Base-by-base conservation (phyloP, 1,140 invertebrate genomes). In the Ganaspis sp. region DNA sequence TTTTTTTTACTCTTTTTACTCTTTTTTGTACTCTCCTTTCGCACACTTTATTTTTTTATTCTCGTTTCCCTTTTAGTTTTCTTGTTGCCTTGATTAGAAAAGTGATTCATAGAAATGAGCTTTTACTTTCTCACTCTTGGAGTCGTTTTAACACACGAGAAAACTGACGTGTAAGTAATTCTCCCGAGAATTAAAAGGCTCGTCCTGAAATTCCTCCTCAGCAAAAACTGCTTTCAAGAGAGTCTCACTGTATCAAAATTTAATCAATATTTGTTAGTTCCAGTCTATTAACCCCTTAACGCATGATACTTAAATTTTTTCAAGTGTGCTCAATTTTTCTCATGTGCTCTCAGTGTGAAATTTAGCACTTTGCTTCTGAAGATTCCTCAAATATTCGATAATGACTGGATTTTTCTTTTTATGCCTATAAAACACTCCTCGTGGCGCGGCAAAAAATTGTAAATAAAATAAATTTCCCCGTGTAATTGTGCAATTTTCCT, bases 311-410 rank as follows among this genome's bases (percentile, higher is more conserved):
- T 49, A 49, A 49, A 17, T 49, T 49, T 49, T 49, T 15, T 49
- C 45, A 49, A 49, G 45, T 49, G 45, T 49, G 45, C 45, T 49
- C 45, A 49, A 49, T 49, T 49, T 49, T 49, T 49, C n/a, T 49
- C n/a, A 15, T 49, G 45, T 49, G 15, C 45, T 49, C n/a, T n/a
- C 15, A 17, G 45, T 49, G 45, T 49, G 45, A 49, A 49, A 49
- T 49, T 49, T 5, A 49, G 6, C 45, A 49, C 2, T 49, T 49
- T 17, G n/a, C n/a, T 49, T 49, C 17, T 17, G 45, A 15, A 17
- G 8, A 49, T 17, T 49, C 17, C 17, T 49, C 45, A 49, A 49
- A 49, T 49, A 23, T 54, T 21, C 17, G 19, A 53, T 54, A 19
- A 23, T 19, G 49, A 19, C 4, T 0, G 19, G 11, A 12, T 19